Base-by-base conservation (phyloP, 2,888 invertebrate genomes). In the Saturnia japonica region DNA sequence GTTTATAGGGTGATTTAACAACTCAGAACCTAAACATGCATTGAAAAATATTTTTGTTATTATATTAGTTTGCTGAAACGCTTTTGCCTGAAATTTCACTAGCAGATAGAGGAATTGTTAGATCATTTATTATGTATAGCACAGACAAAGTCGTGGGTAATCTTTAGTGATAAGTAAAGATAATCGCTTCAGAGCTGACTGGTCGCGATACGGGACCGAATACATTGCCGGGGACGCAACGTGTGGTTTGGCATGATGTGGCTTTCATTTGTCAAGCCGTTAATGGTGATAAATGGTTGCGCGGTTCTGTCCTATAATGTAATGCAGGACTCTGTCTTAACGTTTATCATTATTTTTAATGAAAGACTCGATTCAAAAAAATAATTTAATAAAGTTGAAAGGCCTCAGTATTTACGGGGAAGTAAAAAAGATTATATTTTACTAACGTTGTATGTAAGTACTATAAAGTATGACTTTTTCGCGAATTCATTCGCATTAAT, bases 261-360 rank as follows among this genome's bases (percentile, higher is more conserved):
- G 16, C 45, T 14, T 42, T 25, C 62, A 25, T 60, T 57, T 69
- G 25, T 14, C 16, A 14, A 42, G 19, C 12, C 14, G 11, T 60
- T 69, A 69, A 69, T 62, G 60, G 19, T 42, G 43, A 60, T 69
- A 14, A 43, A 69, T 69, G 45, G n/a, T 60, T 14, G 1, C 64
- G 40, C 64, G 40, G 40, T 40, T 19, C 16, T 45, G 60, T 60
- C 43, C 28, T 45, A 60, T 62, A 43, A 62, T 62, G 25, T 60
- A 62, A 69, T 45, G 60, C 16, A 69, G 25, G 9, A 0, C n/a
- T 19, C 28, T 34, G 34, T 62, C 43, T 22, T 54, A 54, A 25
- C 9, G 34, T 68, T 25, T 51, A n/a, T 47, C 42, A 68, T 54
- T 22, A 68, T 25, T 25, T 12, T 45, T 69, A 22, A 69, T 43